These are phyloP conservation scores for Hedychridium roseum DNA, from an alignment of 2,888 invertebrate genomes.

Conservation along the genomic window DNA sequence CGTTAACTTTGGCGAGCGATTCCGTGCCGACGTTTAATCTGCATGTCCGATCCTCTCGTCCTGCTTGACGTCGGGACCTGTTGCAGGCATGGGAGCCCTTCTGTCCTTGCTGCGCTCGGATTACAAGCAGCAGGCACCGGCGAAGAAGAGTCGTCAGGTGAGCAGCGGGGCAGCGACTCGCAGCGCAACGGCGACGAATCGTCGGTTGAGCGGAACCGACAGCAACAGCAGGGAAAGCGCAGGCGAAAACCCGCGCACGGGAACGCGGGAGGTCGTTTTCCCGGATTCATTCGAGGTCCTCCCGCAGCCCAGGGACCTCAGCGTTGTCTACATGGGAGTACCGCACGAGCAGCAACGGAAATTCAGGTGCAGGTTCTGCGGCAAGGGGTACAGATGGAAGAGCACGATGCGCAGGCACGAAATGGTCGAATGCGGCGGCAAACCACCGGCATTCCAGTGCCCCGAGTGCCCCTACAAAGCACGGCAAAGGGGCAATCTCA, in stretches of 20 bases:
- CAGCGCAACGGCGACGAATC: slow-evolving; percentile 8
- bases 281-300: slow-evolving; percentile 62
- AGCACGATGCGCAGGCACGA: slow-evolving; percentile 84
- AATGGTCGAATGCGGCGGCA: slow-evolving; percentile 85
- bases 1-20: no score
- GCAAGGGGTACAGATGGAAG: slow-evolving; percentile 87
- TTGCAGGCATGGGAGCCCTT: slow-evolving; percentile 60
- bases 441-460: slow-evolving; percentile 83
- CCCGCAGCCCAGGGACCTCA: slow-evolving; percentile 60
- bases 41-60: slow-evolving; percentile 38
- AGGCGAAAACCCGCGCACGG: slow-evolving; percentile 41
- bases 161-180: background rate
- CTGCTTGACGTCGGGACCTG: slow-evolving; percentile 50
- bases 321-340: slow-evolving; percentile 64
- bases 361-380: slow-evolving; percentile 84
- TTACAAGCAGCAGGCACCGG: slow-evolving; percentile 46
- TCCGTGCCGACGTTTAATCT: no score
- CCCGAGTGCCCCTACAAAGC: slow-evolving; percentile 81
- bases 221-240: slow-evolving; percentile 34
- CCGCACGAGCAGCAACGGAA: slow-evolving; percentile 69
- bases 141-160: slow-evolving; percentile 2
- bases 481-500: slow-evolving; percentile 83
- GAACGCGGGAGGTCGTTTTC: slow-evolving; percentile 58
- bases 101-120: slow-evolving; percentile 57
- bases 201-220: slow-evolving; percentile 26